A percentile compares a stretch with the other conserved stretches of the same genome.
Conservation (phyloP, 2,113 vertebrate species). For the Hemichromis elongatus region DNA sequence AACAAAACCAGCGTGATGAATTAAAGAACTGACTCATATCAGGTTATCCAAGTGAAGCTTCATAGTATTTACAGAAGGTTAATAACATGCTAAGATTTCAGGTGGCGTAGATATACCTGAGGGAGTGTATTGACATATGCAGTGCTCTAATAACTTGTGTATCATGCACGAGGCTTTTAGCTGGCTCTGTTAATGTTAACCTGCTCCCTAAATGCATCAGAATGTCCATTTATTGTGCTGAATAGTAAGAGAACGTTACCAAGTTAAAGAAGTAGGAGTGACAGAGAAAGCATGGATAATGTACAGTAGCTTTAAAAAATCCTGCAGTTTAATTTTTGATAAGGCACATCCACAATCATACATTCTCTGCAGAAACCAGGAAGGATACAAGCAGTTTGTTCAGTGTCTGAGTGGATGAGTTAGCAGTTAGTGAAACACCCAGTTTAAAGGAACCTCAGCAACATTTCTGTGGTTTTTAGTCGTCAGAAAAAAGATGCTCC, state of each 20-base stretch:
- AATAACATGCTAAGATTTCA: background rate
- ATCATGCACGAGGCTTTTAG: background rate
- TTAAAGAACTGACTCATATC: background rate
- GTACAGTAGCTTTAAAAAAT: background rate
- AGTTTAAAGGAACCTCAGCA: background rate
- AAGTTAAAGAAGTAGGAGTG: background rate
- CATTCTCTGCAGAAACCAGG: rapidly evolving
- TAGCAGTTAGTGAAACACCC: background rate
- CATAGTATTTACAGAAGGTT: background rate
- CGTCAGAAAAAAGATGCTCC: background rate
- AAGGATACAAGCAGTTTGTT: background rate
- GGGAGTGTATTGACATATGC: background rate
- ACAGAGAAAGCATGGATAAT: background rate
- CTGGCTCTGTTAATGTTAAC: rapidly evolving
- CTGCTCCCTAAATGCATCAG: background rate
- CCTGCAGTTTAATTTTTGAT: background rate
- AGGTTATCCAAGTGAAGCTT: background rate
- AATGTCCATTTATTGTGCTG: background rate
- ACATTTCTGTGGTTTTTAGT: background rate
- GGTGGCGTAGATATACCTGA: background rate
- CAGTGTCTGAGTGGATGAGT: background rate
- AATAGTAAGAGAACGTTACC: background rate
- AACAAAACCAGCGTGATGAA: background rate
- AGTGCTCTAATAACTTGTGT: background rate
- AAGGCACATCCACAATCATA: background rate